phyloP scores from a whole-genome alignment of 2,797 vertebrate species.

The Phalloptychus januarius region DNA sequence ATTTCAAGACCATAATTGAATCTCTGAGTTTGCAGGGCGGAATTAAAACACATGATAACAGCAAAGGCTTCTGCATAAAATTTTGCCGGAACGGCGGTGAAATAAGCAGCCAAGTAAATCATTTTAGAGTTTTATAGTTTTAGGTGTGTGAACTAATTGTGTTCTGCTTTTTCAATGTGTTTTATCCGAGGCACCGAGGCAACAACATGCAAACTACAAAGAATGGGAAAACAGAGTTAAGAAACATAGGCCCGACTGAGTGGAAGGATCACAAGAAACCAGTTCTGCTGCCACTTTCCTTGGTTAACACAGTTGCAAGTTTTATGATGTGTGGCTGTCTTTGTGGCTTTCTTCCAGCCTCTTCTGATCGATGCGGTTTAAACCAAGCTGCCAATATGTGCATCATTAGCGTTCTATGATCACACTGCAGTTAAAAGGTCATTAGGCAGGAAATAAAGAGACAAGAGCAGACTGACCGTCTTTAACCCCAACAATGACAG shows the following conservation, averaged over 20 bases:
- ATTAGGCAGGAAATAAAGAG: slow-evolving; percentile 25
- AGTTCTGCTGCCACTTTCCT: slow-evolving; percentile 3
- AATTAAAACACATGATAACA: slow-evolving; percentile 20
- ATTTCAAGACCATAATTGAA: slow-evolving; percentile 29
- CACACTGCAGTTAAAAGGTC: slow-evolving; percentile 16
- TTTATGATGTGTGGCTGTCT: slow-evolving; percentile 11
- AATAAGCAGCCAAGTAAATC: slow-evolving; percentile 22
- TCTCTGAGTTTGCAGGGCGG: slow-evolving; percentile 21
- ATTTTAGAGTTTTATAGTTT: slow-evolving; percentile 10
- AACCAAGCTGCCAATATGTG: slow-evolving; percentile 23
- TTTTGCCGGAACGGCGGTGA: slow-evolving; percentile 3
- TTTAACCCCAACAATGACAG: slow-evolving; percentile 17
- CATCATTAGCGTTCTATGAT: slow-evolving; percentile 21
- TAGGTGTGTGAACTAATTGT: slow-evolving; percentile 15
- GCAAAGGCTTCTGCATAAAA: slow-evolving; percentile 18
- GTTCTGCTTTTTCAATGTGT: slow-evolving; percentile 11
- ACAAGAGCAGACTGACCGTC: not conserved
- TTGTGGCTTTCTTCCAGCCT: not conserved
- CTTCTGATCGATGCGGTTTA: slow-evolving; percentile 22
- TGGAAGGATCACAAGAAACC: slow-evolving; percentile 8
- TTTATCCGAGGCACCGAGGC: slow-evolving; percentile 14
- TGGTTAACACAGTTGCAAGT: slow-evolving; percentile 24
- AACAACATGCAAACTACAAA: slow-evolving; percentile 19
- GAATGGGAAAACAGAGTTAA: slow-evolving; percentile 26
- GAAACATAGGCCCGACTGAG: slow-evolving; percentile 29